Evolutionary conservation across 2,888 invertebrate genomes (phyloP), one percentile per base, ranked within the genome.

Genomic region (Lathronympha strigana): DNA sequence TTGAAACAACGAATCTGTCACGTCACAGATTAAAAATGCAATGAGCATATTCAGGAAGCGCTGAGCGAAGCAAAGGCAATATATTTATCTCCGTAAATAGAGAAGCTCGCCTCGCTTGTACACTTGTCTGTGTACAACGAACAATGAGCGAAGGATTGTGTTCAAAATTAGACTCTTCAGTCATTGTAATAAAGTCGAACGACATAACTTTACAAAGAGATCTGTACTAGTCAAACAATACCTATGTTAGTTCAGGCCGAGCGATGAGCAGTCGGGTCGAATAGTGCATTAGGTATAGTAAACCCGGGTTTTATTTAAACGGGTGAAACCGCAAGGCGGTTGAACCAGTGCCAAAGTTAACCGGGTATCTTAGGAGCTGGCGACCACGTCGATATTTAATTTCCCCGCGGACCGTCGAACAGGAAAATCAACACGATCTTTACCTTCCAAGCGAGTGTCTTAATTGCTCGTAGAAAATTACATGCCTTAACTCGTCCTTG

Each of bases 191-290:
- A 78, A 77, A 78, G 79, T 74, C 71, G 72, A 77, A 77, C 67
- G 66, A 74, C 67, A 66, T 69, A 69, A 62, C 54, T 63, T 70
- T 62, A 62, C 66, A 75, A 80, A 79, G 78, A 76, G 79, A 81
- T 82, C 79, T 74, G 77, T 81, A 79, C 78, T 81, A 83, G 77
- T 81, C 82, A 83, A 87, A 87, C 83, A 86, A 84, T 83, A 79
- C 76, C 73, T 72, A 72, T 87, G 86, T 87, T 85, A 76, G 84
- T 84, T 86, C 82, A 86, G 82, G 80, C 79, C 77, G 74, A 77
- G 80, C 81, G 79, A 80, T 82, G 82, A 79, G 77, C 82, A 81
- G 78, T 79, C 78, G 77, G 76, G 80, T 78, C 72, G 76, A 78
- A 77, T 74, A 72, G 73, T 78, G 83, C 82, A 83, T 84, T 83